A percentile compares a stretch with the other conserved stretches of the same genome.
phyloP scores from a whole-genome alignment of 2,797 vertebrate genomes.

The Phrynocephalus guinanensis region DNA sequence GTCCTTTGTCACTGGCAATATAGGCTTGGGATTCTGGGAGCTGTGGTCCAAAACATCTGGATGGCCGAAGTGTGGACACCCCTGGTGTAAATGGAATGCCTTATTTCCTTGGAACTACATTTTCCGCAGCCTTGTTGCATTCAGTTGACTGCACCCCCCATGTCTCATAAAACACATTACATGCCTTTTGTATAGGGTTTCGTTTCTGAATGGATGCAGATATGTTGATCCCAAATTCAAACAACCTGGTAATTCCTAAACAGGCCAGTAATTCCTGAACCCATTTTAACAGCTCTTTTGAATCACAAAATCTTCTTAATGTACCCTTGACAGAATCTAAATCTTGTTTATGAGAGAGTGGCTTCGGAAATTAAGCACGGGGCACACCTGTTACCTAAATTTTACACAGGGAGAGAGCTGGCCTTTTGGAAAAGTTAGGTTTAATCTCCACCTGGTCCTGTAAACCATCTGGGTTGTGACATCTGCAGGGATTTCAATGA shows the following conservation, averaged over 20 bases:
- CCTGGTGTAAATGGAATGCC: neutral
- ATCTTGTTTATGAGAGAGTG: neutral
- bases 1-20: no score
- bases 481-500: neutral
- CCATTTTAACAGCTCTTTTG: neutral
- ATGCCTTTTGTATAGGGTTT: neutral
- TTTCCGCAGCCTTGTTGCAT: neutral
- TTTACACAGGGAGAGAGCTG: neutral
- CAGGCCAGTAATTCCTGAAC: neutral
- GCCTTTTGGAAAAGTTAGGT: neutral
- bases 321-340: neutral
- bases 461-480: neutral
- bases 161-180: neutral
- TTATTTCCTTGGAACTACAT: neutral
- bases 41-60: no score
- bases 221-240: neutral
- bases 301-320: neutral
- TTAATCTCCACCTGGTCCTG: neutral
- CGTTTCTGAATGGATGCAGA: neutral
- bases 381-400: neutral
- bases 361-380: neutral
- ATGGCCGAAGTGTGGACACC: no score
- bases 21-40: no score
- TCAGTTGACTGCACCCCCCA: neutral
- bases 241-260: neutral